Evolutionary conservation across 2,797 vertebrate genomes (phyloP).

Genomic region (Melanotaenia pygmaea): DNA sequence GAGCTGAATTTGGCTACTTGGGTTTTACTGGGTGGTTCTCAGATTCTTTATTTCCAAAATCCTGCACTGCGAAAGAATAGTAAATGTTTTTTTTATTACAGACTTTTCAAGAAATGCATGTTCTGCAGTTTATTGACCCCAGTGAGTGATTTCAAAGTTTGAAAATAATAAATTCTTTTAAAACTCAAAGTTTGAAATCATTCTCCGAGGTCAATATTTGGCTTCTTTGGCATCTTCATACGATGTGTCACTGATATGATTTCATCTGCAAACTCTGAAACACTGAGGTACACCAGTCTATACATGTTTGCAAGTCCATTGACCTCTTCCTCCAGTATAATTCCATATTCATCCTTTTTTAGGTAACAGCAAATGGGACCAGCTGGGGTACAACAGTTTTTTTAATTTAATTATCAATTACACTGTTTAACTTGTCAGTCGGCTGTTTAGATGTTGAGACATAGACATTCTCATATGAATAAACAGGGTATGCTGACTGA

Average conservation of each 20-base stretch:
- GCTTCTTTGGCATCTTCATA: not conserved
- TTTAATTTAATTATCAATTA: not conserved
- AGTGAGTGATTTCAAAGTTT: not conserved
- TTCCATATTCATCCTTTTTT: not conserved
- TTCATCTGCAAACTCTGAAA: not conserved
- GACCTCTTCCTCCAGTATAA: not conserved
- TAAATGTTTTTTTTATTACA: too few species aligned
- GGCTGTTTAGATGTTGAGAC: not conserved
- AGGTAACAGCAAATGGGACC: not conserved
- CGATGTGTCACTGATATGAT: not conserved
- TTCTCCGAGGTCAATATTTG: too few species aligned
- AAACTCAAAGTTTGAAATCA: not conserved
- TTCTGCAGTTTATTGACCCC: not conserved
- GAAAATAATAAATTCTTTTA: too few species aligned
- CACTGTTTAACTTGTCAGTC: not conserved
- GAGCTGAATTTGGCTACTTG: not conserved
- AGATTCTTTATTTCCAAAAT: too few species aligned
- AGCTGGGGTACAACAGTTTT: not conserved
- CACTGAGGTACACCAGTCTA: not conserved
- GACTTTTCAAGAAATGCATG: not conserved
- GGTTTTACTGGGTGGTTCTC: not conserved
- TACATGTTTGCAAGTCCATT: not conserved
- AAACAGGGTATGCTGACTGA: not conserved
- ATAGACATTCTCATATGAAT: not conserved
- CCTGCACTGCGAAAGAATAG: too few species aligned